A percentile compares a stretch with the other conserved stretches of the same genome.
Evolutionary conservation across 37 sponge, comb jelly and placozoan genomes (phyloP).

Genomic region (Haliclona indistincta): DNA sequence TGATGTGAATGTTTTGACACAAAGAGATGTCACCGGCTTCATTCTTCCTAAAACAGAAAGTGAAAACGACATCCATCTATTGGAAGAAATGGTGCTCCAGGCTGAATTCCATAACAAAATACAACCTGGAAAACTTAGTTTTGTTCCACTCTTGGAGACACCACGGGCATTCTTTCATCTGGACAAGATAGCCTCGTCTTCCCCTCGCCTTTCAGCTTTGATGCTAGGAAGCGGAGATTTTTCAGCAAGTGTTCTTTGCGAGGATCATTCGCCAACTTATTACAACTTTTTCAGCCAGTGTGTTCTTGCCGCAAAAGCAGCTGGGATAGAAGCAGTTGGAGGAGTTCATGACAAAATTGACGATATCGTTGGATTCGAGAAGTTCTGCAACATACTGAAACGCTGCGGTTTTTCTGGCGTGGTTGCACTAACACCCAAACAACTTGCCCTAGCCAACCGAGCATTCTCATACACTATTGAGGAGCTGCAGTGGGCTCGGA

Average conservation of each 20-base stretch:
- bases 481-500: conserved; percentile 2
- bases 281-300: conserved; percentile 9
- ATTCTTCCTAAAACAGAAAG: conserved; percentile 12
- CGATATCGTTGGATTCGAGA: conserved; percentile 25
- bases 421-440: conserved; percentile 27
- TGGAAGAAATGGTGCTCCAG: conserved; percentile 8
- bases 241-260: conserved; percentile 19
- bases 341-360: conserved; percentile 46
- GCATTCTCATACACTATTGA: background rate
- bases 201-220: background rate
- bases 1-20: background rate
- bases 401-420: conserved; percentile 22
- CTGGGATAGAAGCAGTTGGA: conserved; percentile 15
- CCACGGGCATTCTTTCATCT: conserved; percentile 13
- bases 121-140: background rate
- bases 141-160: conserved; percentile 3
- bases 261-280: conserved; percentile 36
- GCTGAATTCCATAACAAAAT: background rate
- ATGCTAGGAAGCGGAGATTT: conserved; percentile 27
- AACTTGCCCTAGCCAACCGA: background rate
- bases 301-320: conserved; percentile 34
- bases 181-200: background rate
- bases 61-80: background rate
- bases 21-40: conserved; percentile 6
- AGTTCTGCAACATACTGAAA: conserved; percentile 25